These are phyloP conservation scores for Porites evermanni DNA, from an alignment of 92 coral and sea anemone species.

Conservation along the genomic window DNA sequence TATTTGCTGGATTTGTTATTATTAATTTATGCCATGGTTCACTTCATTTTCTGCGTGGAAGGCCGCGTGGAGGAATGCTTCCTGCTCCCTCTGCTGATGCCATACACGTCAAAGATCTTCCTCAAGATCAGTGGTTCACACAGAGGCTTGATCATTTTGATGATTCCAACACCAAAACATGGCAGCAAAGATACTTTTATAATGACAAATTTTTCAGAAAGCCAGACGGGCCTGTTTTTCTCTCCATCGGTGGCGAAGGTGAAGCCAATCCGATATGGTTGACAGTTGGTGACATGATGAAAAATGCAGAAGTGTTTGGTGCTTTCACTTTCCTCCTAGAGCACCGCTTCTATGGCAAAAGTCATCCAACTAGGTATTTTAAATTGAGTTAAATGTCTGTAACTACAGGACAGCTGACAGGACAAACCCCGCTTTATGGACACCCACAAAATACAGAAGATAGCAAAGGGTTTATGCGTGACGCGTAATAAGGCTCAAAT, in stretches of 20 bases:
- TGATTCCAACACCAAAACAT: conserved; percentile 85
- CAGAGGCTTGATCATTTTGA: conserved; percentile 94
- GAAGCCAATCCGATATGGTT: conserved; percentile 96
- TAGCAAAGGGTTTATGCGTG: too few species aligned
- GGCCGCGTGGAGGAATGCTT: conserved; percentile 94
- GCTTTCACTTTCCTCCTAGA: conserved; percentile 88
- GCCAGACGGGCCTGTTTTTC: conserved; percentile 93
- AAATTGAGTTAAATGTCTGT: not conserved
- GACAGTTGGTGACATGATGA: conserved; percentile 87
- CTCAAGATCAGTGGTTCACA: conserved; percentile 90
- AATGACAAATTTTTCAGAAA: conserved; percentile 75
- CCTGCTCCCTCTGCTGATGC: conserved; percentile 67
- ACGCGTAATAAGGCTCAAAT: too few species aligned
- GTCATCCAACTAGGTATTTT: conserved; percentile 86
- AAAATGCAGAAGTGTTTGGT: conserved; percentile 90
- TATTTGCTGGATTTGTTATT: not conserved
- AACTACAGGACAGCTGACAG: not conserved
- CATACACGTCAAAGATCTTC: conserved; percentile 50
- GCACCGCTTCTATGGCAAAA: conserved; percentile 95
- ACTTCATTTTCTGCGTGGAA: conserved; percentile 81
- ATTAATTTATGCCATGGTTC: conserved; percentile 26
- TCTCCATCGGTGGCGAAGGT: conserved; percentile 99
- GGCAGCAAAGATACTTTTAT: conserved; percentile 94
- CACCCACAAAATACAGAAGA: too few species aligned
- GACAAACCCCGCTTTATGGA: too few species aligned